Evolutionary conservation across 2,113 vertebrate genomes (phyloP).

Genomic region (Alethe castanea): DNA sequence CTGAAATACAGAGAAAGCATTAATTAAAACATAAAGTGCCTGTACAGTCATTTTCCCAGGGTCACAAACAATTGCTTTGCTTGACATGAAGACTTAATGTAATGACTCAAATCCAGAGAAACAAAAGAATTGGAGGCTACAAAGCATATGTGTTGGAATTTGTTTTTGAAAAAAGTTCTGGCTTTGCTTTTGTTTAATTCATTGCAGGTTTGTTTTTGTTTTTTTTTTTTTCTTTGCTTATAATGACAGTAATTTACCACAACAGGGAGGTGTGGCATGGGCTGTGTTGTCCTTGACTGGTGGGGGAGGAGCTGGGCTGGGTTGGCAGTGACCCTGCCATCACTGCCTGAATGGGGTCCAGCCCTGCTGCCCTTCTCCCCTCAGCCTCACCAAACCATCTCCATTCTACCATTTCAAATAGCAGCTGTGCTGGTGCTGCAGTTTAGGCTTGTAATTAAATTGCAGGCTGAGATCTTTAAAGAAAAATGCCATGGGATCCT

Average conservation of each 20-base stretch:
- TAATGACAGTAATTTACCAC: background rate
- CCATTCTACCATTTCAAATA: background rate
- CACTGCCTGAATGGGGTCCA: fast-evolving
- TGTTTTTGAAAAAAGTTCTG: background rate
- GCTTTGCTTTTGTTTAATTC: background rate
- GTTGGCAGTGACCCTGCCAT: background rate
- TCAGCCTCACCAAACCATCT: background rate
- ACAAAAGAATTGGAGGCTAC: background rate
- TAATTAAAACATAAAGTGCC: background rate
- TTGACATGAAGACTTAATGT: background rate
- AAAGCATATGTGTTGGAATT: background rate
- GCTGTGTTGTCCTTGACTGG: background rate
- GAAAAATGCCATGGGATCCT: background rate
- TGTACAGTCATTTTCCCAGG: background rate
- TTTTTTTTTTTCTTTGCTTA: background rate
- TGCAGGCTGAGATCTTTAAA: background rate
- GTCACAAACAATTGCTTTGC: background rate
- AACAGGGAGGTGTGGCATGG: background rate
- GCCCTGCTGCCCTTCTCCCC: background rate
- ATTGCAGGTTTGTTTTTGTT: background rate
- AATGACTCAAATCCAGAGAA: background rate
- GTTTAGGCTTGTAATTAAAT: background rate
- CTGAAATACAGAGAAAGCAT: background rate
- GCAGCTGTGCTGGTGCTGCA: background rate
- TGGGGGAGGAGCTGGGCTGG: background rate